A percentile compares a stretch with the other conserved stretches of the same genome.
These are phyloP conservation scores for Pelusios castaneus DNA, from an alignment of 2,113 vertebrate genomes.

Conservation along the genomic window DNA sequence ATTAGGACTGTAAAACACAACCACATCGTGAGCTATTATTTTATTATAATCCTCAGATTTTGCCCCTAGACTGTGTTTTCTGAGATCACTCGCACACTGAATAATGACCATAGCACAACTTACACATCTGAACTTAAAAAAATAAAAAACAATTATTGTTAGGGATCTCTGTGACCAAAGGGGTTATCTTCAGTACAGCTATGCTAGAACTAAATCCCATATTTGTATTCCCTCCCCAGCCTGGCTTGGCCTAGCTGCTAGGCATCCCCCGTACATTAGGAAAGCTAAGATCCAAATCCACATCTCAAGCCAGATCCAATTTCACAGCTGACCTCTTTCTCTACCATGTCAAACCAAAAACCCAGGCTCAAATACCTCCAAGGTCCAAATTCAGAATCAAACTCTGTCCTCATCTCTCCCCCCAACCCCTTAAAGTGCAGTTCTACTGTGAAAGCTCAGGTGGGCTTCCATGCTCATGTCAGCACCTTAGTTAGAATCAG, in stretches of 20 bases:
- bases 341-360: background rate
- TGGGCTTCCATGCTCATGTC: background rate
- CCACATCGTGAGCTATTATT: background rate
- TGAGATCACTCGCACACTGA: fast-evolving
- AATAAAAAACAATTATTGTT: background rate
- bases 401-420: background rate
- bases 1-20: background rate
- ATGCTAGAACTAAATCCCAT: background rate
- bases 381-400: background rate
- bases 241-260: too few relatives aligned
- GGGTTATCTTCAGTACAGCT: background rate
- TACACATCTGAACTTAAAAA: background rate
- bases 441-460: background rate
- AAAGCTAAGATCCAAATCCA: background rate
- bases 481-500: background rate
- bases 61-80: background rate
- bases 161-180: background rate
- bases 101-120: background rate
- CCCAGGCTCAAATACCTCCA: background rate
- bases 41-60: background rate
- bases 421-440: background rate
- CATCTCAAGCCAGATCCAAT: background rate
- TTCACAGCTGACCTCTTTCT: background rate
- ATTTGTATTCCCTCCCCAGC: background rate
- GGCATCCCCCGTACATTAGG: background rate